Evolutionary conservation across 2,797 vertebrate genomes (phyloP).

Genomic region (Gobionotothen gibberifrons): DNA sequence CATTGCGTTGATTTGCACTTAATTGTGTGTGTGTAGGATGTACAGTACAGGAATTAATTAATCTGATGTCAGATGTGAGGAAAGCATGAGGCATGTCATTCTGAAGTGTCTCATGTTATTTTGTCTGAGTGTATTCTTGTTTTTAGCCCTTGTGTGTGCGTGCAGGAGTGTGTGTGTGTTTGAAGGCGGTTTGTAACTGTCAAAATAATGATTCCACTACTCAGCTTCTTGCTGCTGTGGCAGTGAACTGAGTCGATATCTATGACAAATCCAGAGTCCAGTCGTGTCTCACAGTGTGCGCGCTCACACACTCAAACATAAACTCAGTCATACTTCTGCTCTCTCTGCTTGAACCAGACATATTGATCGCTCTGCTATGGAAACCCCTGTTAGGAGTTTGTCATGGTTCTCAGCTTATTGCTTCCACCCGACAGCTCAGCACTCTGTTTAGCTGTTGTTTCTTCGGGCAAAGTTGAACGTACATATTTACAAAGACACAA

Average conservation of each 20-base stretch:
- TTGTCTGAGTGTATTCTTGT: constrained; percentile 12
- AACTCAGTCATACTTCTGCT: constrained; percentile 43
- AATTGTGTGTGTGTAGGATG: constrained; percentile 7
- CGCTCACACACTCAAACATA: not conserved
- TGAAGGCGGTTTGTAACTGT: constrained; percentile 65
- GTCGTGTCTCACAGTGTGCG: constrained; percentile 36
- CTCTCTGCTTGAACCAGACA: constrained; percentile 52
- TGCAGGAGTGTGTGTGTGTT: not conserved
- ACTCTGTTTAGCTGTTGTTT: constrained; percentile 31
- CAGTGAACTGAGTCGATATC: constrained; percentile 67
- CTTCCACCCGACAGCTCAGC: constrained; percentile 51
- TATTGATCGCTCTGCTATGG: constrained; percentile 66
- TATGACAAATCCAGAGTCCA: constrained; percentile 63
- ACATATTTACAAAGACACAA: constrained; percentile 12
- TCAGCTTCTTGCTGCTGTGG: constrained; percentile 65
- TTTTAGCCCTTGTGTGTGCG: constrained; percentile 18
- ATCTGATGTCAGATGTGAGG: constrained; percentile 44
- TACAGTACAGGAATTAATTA: constrained; percentile 35
- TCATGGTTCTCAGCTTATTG: constrained; percentile 54
- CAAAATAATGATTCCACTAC: constrained; percentile 69
- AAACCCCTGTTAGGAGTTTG: constrained; percentile 58
- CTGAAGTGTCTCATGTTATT: constrained; percentile 35
- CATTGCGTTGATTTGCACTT: constrained; percentile 23
- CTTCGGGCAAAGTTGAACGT: constrained; percentile 14
- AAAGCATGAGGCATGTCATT: constrained; percentile 17